Percentiles rank a stretch among this genome's conserved stretches.
Conservation (phyloP, 2,113 vertebrate species). For the Nesoenas mayeri region DNA sequence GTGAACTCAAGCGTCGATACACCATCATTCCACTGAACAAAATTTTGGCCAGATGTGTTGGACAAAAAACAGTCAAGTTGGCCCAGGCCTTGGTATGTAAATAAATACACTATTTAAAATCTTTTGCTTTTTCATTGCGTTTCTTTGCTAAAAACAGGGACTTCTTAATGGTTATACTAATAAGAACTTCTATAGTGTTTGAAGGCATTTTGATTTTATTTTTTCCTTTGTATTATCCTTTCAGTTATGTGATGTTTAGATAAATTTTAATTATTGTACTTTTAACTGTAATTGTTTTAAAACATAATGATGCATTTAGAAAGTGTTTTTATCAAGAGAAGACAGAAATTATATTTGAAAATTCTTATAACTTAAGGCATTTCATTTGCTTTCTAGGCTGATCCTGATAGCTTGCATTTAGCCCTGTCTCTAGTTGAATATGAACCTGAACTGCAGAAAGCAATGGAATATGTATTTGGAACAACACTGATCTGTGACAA, state of each 20-base stretch:
- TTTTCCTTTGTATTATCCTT: background rate
- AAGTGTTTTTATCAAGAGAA: background rate
- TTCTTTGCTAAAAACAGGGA: background rate
- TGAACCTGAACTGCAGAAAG: constrained; percentile 87
- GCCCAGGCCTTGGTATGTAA: constrained; percentile 87
- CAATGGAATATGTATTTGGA: constrained; percentile 97
- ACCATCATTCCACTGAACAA: constrained; percentile 97
- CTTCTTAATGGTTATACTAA: background rate
- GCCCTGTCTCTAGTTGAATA: constrained; percentile 88
- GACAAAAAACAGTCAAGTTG: constrained; percentile 69
- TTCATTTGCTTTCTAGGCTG: constrained; percentile 77
- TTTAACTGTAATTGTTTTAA: background rate
- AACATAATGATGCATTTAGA: background rate
- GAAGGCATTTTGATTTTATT: background rate
- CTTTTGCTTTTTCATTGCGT: background rate
- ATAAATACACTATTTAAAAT: background rate
- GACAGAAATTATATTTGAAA: background rate
- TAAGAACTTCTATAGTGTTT: background rate
- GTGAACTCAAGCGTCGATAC: constrained; percentile 86
- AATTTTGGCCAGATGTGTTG: constrained; percentile 85
- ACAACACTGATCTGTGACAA: constrained; percentile 87
- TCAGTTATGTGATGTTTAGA: background rate
- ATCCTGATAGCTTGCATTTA: constrained; percentile 79
- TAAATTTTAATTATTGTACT: background rate
- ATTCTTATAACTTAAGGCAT: background rate